Percentiles rank a stretch among this genome's conserved stretches.
Conservation (phyloP, 2,888 invertebrate genomes). For the Ophraella communa region DNA sequence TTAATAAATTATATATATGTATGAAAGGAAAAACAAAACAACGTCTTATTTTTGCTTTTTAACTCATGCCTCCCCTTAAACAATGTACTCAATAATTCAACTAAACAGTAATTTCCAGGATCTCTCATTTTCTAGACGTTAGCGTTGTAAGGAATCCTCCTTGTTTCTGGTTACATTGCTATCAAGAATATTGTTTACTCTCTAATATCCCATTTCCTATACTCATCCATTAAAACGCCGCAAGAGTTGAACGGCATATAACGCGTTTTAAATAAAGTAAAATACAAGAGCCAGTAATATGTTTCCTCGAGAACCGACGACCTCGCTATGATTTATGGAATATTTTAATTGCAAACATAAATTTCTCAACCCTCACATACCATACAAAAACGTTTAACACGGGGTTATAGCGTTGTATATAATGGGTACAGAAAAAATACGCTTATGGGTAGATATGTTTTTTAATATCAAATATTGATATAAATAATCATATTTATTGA, state of each 20-base stretch:
- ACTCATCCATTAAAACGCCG: not conserved
- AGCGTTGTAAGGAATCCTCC: no score
- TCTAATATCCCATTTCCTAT: not conserved
- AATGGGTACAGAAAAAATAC: no score
- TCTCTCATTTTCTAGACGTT: not conserved
- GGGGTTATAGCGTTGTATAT: no score
- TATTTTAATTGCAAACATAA: conserved; percentile 27
- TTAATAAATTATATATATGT: no score
- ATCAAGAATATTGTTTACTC: not conserved
- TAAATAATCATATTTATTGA: no score
- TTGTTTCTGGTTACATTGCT: not conserved
- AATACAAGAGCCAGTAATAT: not conserved
- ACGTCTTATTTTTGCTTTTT: no score
- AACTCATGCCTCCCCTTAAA: no score
- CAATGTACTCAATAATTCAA: no score
- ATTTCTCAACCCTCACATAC: conserved; percentile 8
- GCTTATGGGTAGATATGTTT: no score
- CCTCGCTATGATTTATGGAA: conserved; percentile 27
- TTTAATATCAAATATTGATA: no score
- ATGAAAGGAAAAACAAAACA: no score
- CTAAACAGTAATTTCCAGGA: no score
- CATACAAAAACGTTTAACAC: not conserved
- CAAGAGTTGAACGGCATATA: not conserved
- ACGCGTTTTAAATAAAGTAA: conserved; percentile 1
- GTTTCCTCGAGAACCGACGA: conserved; percentile 16